Conservation (phyloP, 1,140 invertebrate species). For the Heliconius nattereri region DNA sequence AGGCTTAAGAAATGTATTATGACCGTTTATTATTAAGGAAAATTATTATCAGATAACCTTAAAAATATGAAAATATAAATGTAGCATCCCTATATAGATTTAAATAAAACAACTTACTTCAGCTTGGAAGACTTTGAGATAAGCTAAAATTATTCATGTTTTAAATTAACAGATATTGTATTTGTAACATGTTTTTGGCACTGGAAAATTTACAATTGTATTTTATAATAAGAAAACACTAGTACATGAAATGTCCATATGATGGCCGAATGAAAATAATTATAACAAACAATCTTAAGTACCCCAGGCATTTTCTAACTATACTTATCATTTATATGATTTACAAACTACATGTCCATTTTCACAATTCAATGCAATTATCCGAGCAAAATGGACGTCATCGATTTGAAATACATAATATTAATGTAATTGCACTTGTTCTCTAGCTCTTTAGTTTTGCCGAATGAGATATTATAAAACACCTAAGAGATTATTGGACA, state of each 20-base stretch:
- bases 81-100: neutral
- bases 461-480: conserved; percentile 49
- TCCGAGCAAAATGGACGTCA: conserved; percentile 67
- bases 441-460: conserved; percentile 65
- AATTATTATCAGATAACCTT: neutral
- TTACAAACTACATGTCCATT: conserved; percentile 38
- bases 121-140: conserved; percentile 12
- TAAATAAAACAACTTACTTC: neutral
- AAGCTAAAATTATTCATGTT: conserved; percentile 18
- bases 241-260: neutral
- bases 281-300: conserved; percentile 40
- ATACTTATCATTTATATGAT: conserved; percentile 25
- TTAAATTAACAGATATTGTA: neutral
- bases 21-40: neutral
- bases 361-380: conserved; percentile 44
- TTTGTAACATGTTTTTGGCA: neutral
- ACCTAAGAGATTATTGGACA: conserved; percentile 49
- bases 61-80: conserved; percentile 1
- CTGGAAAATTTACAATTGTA: neutral
- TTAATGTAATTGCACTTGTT: conserved; percentile 75
- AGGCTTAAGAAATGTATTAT: neutral
- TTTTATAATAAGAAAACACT: neutral
- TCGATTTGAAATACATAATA: conserved; percentile 63
- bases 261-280: conserved; percentile 17
- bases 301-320: conserved; percentile 41